Percentiles rank a stretch among this genome's conserved stretches.
Evolutionary conservation across 1,140 invertebrate species (phyloP).

Genomic region (Heliconius hermathena): DNA sequence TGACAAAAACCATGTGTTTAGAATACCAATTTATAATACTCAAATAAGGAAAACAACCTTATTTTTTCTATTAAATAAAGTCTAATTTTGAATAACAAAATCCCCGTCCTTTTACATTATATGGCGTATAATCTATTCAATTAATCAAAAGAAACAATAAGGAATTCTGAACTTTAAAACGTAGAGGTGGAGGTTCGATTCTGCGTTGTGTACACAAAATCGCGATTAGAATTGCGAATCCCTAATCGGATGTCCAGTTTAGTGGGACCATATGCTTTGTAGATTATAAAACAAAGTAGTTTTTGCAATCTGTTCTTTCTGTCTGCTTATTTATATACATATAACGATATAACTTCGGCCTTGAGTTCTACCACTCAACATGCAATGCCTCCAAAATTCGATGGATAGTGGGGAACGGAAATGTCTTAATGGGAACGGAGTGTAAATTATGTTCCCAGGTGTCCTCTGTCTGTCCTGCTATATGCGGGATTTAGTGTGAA

Average conservation of each 20-base stretch:
- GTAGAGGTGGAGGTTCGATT: slow-evolving; percentile 10
- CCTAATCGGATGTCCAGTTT: slow-evolving; percentile 39
- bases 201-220: background rate
- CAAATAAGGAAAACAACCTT: background rate
- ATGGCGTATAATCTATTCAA: slow-evolving; percentile 39
- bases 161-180: slow-evolving; percentile 8
- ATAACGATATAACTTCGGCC: too few species aligned
- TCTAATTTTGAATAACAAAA: background rate
- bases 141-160: slow-evolving; percentile 21
- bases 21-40: background rate
- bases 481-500: background rate
- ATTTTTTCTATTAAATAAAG: background rate
- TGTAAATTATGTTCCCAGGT: too few species aligned
- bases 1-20: slow-evolving; percentile 7
- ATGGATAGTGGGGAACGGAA: too few species aligned
- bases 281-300: background rate
- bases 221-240: slow-evolving; percentile 30
- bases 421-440: too few species aligned
- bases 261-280: slow-evolving; percentile 18
- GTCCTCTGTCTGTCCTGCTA: too few species aligned
- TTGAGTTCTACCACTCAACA: too few species aligned
- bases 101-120: slow-evolving; percentile 19
- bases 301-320: background rate
- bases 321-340: background rate
- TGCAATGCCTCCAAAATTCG: too few species aligned